Evolutionary conservation across 2,797 vertebrate genomes (phyloP).

Genomic region (Sitta carolinensis): DNA sequence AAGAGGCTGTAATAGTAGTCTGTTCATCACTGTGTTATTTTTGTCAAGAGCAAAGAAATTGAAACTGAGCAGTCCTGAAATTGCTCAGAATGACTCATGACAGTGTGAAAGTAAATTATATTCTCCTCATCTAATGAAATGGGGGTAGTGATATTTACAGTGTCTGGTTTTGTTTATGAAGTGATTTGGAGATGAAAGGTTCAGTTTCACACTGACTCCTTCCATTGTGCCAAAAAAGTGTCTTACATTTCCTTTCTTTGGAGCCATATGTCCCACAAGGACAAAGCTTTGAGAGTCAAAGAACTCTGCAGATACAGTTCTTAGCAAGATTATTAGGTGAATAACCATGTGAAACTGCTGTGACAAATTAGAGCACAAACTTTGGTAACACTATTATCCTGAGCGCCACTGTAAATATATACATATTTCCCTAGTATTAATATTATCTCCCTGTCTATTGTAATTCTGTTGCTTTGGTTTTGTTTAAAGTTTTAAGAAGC

Average conservation of each 20-base stretch:
- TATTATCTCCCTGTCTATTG: not conserved
- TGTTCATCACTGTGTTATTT: not conserved
- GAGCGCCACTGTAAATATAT: not conserved
- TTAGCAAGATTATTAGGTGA: not conserved
- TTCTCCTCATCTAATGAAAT: not conserved
- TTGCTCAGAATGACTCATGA: conserved; percentile 17
- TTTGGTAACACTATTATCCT: not conserved
- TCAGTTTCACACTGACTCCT: not conserved
- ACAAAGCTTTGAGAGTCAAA: not conserved
- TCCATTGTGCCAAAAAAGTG: not conserved
- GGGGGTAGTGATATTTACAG: conserved; percentile 2
- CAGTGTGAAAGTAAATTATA: conserved; percentile 28
- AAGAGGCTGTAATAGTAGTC: not conserved
- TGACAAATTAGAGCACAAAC: not conserved
- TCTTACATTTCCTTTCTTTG: not conserved
- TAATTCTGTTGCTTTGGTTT: not conserved
- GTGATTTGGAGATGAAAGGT: not conserved
- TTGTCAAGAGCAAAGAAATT: not conserved
- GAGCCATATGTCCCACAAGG: not conserved
- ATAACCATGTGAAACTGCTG: not conserved
- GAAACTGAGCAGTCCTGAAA: conserved; percentile 36
- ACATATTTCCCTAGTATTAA: not conserved
- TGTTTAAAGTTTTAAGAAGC: not conserved
- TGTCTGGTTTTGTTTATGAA: not conserved
- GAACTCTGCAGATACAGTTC: not conserved